Base-by-base conservation (phyloP, 2,113 vertebrate species). In the Melanotaenia duboulayi region DNA sequence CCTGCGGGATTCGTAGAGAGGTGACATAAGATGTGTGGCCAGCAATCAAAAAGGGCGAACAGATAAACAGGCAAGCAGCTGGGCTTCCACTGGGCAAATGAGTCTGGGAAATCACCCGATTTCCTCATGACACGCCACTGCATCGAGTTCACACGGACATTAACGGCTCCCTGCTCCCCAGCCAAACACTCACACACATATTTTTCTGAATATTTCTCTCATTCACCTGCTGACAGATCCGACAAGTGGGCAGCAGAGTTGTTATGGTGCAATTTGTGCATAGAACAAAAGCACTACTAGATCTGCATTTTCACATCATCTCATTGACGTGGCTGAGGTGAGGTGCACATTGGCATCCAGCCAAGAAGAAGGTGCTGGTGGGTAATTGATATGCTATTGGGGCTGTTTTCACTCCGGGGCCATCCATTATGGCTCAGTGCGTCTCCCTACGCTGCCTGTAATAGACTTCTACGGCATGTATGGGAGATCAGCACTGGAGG, bases 371-470 rank as follows among this genome's bases (percentile, higher is more conserved):
- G 90, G 83, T 46, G 82, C 87, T 88, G 90, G 93, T 92, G 88
- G 90, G 90, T 92, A 91, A 94, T 90, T 91, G 88, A 94, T 92
- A 94, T 87, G 90, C 92, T 86, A 85, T 88, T 80, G 90, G 74
- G 80, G 82, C 76, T 86, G 83, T 89, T 91, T 91, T 90, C 56
- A 63, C 89, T 86, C 70, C 28, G 64, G 85, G 90, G 84, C 84
- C 85, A 90, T 92, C 81, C 84, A 90, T 92, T 92, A 91, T 54
- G 72, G 79, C 84, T 90, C 63, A 59, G 48, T 55, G 74, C 76
- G 66, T 80, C 85, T 88, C 77, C 79, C 65, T 65, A 67, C 70
- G 82, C 77, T 70, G 76, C 67, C 74, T 75, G 82, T 90, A 89
- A 92, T 92, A 78, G 87, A 91, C 88, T 91, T 86, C 88, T 68